Conservation (phyloP, 2,888 invertebrate species). For the Dicycla oo region DNA sequence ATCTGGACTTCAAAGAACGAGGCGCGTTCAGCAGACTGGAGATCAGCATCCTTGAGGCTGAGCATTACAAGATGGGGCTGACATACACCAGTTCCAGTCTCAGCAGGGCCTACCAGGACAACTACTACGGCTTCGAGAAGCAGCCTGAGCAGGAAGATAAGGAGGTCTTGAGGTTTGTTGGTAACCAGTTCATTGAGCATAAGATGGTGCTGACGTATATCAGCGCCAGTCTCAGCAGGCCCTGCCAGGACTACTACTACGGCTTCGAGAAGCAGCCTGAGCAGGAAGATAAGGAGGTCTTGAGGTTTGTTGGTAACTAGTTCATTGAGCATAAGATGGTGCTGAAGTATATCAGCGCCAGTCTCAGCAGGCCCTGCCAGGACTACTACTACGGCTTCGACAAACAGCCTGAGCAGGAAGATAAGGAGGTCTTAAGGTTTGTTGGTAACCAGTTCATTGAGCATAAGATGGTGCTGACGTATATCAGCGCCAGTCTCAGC, state of each 20-base stretch:
- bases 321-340: conserved; percentile 73
- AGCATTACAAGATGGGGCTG: conserved; percentile 82
- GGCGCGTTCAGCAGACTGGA: conserved; percentile 85
- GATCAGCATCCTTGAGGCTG: conserved; percentile 81
- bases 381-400: conserved; percentile 76
- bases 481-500: conserved; percentile 79
- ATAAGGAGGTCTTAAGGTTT: conserved; percentile 76
- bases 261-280: conserved; percentile 73
- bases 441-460: conserved; percentile 56
- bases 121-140: conserved; percentile 74
- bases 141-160: conserved; percentile 76
- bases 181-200: conserved; percentile 67
- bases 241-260: conserved; percentile 77
- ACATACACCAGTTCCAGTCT: conserved; percentile 83
- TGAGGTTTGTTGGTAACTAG: conserved; percentile 66
- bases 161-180: conserved; percentile 73
- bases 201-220: conserved; percentile 82
- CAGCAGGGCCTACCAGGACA: conserved; percentile 77
- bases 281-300: conserved; percentile 76
- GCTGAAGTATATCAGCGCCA: conserved; percentile 82
- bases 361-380: conserved; percentile 77
- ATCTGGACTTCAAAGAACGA: conserved; percentile 84
- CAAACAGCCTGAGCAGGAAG: conserved; percentile 74
- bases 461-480: conserved; percentile 81
- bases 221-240: conserved; percentile 77